A percentile compares a stretch with the other conserved stretches of the same genome.
phyloP scores from a whole-genome alignment of 2,888 invertebrate species.

The Thymelicus acteon region DNA sequence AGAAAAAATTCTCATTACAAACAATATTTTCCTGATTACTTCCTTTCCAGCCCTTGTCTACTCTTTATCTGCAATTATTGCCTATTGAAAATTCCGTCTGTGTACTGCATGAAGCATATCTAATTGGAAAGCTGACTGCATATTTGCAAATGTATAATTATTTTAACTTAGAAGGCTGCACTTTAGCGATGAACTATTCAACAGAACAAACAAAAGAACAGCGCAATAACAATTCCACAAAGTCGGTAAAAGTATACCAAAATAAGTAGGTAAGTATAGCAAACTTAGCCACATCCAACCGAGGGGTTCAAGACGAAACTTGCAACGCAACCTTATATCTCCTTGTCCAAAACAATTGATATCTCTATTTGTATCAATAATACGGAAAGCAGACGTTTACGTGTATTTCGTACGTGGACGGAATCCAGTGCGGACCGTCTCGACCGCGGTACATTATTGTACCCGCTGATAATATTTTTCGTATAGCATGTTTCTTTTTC shows the following conservation, averaged over 20 bases:
- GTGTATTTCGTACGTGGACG: constrained; percentile 76
- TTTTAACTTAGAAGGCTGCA: neutral
- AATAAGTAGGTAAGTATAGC: constrained; percentile 46
- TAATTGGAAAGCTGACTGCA: too few species aligned
- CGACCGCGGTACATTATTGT: constrained; percentile 60
- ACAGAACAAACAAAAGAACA: neutral
- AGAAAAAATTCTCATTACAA: too few species aligned
- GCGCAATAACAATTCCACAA: constrained; percentile 40
- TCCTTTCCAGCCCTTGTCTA: too few species aligned
- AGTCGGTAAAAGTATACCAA: constrained; percentile 63
- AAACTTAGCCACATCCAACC: constrained; percentile 62
- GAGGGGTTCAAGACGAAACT: constrained; percentile 65
- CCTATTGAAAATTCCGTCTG: too few species aligned
- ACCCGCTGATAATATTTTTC: constrained; percentile 60
- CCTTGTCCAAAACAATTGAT: constrained; percentile 83
- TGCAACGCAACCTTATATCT: constrained; percentile 73
- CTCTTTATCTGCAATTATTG: too few species aligned
- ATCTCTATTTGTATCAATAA: constrained; percentile 85
- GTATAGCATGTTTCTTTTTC: constrained; percentile 44
- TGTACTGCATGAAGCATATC: too few species aligned
- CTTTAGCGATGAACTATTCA: neutral
- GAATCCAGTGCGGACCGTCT: constrained; percentile 65
- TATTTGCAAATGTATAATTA: too few species aligned
- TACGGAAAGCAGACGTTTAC: constrained; percentile 78
- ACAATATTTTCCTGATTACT: too few species aligned